Base-by-base conservation (phyloP, 2,797 vertebrate genomes). In the Neoniphon sammara region DNA sequence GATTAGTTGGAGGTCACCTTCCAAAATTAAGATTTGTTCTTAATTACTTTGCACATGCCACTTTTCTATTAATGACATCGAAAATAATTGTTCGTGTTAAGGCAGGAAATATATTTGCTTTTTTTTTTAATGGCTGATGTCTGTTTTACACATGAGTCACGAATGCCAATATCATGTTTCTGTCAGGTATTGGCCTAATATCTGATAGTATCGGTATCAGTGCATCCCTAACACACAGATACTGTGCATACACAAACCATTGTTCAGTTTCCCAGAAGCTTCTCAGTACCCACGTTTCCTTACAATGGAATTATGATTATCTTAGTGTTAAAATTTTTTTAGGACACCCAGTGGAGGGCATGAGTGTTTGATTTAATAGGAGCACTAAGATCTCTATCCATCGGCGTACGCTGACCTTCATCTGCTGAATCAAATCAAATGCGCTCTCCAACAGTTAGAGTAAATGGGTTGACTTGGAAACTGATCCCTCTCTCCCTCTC, bases 341-440 rank as follows among this genome's bases (percentile, higher is more conserved):
- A 56, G 9, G 21, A 53, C 25, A 12, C 50, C 0, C 47, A 75
- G 53, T 50, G 27, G 44, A 21, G 5, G 8, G 49, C 11, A 2
- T 44, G 47, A 71, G 21, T 52, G 34, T 11, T 58, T 20, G n/a
- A 20, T 14, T 11, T 31, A n/a, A 2, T 7, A 47, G 27, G 39
- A 42, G 39, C 39, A 42, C 25, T 53, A 3, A 27, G 4, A 50
- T 34, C 46, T 57, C 47, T 17, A 64, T 21, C 20, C 0, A 52
- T 59, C 42, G 15, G 7, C 2, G 44, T 42, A 23, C 0, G 53
- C 47, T 62, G 56, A 10, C 27, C 46, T 50, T 65, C 31, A 69
- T 63, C 30, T 70, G 47, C 21, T 66, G 56, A 65, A 72, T 77
- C 46, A 56, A 58, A 80, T 76, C 49, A 49, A 77, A 77, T 25